Evolutionary conservation across 2,113 vertebrate species (phyloP).

Genomic region (Uropsilus gracilis): DNA sequence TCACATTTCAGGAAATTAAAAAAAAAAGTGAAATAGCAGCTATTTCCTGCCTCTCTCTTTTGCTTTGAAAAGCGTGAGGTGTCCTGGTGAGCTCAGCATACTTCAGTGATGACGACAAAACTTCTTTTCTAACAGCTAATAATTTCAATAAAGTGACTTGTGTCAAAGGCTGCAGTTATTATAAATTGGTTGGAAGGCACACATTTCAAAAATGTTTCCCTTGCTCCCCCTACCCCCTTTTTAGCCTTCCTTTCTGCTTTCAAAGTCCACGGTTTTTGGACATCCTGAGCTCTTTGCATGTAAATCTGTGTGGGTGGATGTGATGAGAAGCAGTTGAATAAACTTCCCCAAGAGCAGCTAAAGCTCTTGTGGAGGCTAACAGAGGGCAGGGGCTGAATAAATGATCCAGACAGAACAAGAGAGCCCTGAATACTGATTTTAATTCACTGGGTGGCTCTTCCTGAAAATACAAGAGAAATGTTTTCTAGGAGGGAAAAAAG

Average conservation of each 20-base stretch:
- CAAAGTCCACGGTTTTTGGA: constrained; percentile 53
- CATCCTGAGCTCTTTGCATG: constrained; percentile 62
- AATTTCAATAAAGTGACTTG: constrained; percentile 58
- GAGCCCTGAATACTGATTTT: constrained; percentile 36
- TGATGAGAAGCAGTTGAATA: constrained; percentile 81
- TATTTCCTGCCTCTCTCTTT: constrained; percentile 69
- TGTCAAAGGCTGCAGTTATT: constrained; percentile 39
- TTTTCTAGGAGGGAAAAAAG: constrained; percentile 32
- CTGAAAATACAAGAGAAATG: neutral
- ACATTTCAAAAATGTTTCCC: constrained; percentile 60
- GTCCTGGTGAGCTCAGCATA: constrained; percentile 73
- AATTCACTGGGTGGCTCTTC: neutral
- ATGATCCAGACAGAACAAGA: constrained; percentile 29
- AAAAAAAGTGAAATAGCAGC: constrained; percentile 36
- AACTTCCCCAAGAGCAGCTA: constrained; percentile 64
- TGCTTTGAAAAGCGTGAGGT: constrained; percentile 73
- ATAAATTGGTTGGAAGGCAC: constrained; percentile 57
- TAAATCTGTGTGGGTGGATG: constrained; percentile 70
- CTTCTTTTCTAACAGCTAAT: constrained; percentile 70
- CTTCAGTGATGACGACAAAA: constrained; percentile 43
- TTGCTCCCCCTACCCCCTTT: neutral
- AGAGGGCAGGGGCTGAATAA: constrained; percentile 37
- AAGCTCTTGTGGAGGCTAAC: constrained; percentile 51
- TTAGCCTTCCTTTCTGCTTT: constrained; percentile 61
- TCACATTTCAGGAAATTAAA: constrained; percentile 59